A percentile compares a stretch with the other conserved stretches of the same genome.
Conservation (phyloP, 2,888 invertebrate genomes). For the Augiades crinisus region DNA sequence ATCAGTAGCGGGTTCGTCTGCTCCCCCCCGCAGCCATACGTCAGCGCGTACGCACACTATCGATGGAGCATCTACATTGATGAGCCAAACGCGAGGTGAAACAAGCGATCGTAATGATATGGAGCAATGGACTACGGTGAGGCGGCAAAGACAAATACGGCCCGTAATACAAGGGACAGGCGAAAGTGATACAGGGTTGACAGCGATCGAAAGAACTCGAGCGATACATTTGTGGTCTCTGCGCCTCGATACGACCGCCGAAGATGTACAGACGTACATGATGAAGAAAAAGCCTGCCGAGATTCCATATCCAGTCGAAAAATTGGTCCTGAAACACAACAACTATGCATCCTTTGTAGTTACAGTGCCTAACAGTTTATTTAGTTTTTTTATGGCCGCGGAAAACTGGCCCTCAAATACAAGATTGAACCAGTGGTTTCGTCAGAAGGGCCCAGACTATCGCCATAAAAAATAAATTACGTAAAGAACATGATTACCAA, state of each 20-base stretch:
- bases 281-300: not conserved
- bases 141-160: not conserved
- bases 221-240: not conserved
- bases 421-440: no score
- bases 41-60: no score
- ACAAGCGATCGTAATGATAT: no score
- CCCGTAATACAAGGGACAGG: not conserved
- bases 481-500: no score
- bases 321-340: not conserved
- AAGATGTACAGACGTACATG: not conserved
- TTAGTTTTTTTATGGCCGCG: slow-evolving; percentile 7
- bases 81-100: no score
- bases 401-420: slow-evolving; percentile 8
- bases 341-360: not conserved
- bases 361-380: not conserved
- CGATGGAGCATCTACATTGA: no score
- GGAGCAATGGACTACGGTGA: not conserved
- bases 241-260: not conserved
- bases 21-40: no score
- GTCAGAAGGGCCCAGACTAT: not conserved
- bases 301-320: not conserved
- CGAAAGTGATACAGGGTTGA: slow-evolving; percentile 65
- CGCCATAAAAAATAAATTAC: no score
- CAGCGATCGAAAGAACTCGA: not conserved
- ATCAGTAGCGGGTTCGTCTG: no score